Evolutionary conservation across 1,140 invertebrate species (phyloP), one percentile per base, ranked within the genome.

Genomic region (Reticulitermes speratus): DNA sequence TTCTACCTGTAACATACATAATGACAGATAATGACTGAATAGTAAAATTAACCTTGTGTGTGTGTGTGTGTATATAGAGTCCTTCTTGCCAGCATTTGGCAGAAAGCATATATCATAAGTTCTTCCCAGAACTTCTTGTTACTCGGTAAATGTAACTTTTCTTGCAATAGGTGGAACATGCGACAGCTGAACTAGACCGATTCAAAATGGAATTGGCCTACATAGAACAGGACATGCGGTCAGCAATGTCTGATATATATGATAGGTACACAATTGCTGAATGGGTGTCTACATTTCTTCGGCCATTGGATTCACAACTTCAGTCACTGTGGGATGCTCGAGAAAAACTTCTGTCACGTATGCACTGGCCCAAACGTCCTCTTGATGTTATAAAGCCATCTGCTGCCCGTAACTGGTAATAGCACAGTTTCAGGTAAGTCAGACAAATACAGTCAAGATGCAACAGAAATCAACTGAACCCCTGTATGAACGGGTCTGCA

Each of bases 271-370:
- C 91, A 21, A 88, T 90, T 30, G 88, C 90, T 6, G 92, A 92
- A 88, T 92, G 92, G 92, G 89, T 92, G 23, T 91, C 91, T 85
- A 90, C 91, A 87, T 90, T 91, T 82, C 88, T 92, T 32, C 90
- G 90, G 85, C 91, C 92, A 14, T 87, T 91, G n/a, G 88, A 92
- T 87, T 89, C 90, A 75, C 91, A 92, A 88, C 88, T 94, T 2
- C 87, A 91, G 52, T 91, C 93, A 87, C 88, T 93, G 2, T 82
- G 84, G 38, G 75, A 88, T 38, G 86, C 84, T n/a, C 82, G 84
- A 44, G 86, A 86, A 92, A 92, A 88, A 89, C 91, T 52, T 81
- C 83, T 87, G 12, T 84, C 86, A 23, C 38, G 38, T 48, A 75
- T 69, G 8, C 44, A 84, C 65, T 87, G 86, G 86, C 86, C 86